Evolutionary conservation across 1,140 invertebrate species (phyloP), one percentile per base, ranked within the genome.

Genomic region (Acromyrmex charruanus): DNA sequence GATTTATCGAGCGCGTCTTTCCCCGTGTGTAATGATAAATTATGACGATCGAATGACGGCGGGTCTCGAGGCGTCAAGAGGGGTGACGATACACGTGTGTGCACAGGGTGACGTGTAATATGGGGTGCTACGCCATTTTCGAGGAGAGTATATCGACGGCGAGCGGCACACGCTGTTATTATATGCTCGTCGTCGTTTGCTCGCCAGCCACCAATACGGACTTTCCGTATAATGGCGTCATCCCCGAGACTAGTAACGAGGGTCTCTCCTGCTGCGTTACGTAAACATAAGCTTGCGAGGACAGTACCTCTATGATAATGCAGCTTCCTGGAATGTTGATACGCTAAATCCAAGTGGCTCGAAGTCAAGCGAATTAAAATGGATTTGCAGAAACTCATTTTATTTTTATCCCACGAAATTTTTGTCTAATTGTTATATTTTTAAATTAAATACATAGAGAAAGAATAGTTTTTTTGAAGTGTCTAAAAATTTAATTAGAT

Each of bases 31-130:
- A 89, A 89, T 89, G 87, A 89, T 89, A 89, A 89, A 89, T 89
- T 87, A 89, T 89, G 88, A 86, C 88, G 88, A 89, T 87, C 84
- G 84, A 89, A 89, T 86, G 88, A 82, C 80, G 68, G 55, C 21
- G 39, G 39, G 55, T 84, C 53, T 28, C 35, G 16, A 14, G 51
- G 51, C 53, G 68, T 35, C 80, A 44, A 61, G 69, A 53, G 55
- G 80, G 39, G 58, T 28, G 31, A 69, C 21, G 66, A 69, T 68
- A 58, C 68, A 65, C 18, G 80, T 49, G 80, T 84, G 39, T 75
- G 18, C 55, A 25, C 69, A 61, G 68, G 69, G 3, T 84, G 80
- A 84, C 80, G 80, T 75, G 69, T 84, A 82, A 82, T 59, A 59
- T 49, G 68, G 68, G 80, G 80, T 72, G 79, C 51, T 31, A 16